Base-by-base conservation (phyloP, 2,797 vertebrate genomes). In the Tachyglossus aculeatus region DNA sequence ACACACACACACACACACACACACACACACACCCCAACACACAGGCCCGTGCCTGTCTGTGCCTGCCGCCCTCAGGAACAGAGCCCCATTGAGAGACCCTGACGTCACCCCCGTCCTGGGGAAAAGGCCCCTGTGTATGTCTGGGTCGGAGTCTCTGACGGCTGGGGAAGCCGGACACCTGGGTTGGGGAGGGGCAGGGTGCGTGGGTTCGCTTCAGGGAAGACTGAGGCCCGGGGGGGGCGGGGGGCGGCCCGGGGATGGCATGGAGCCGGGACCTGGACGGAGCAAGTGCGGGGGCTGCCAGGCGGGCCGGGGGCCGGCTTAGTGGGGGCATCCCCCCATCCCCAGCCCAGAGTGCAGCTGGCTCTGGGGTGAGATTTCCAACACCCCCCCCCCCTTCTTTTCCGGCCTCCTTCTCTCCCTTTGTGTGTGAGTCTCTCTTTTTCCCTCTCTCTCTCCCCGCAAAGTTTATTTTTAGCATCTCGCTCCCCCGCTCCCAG, bases 391-490 rank as follows among this genome's bases (percentile, higher is more conserved):
- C 81, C 77, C 80, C 78, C 78, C 61, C 7, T 9, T 2, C 16
- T 3, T 18, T 11, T 78, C 66, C 51, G 7, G 39, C 31, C 79
- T 72, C 68, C 65, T 34, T 31, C 74, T 71, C 81, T 85, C 76
- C 67, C 85, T 87, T 87, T 87, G 85, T 86, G 85, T 87, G 79
- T 76, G 73, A 71, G 80, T 77, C 81, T 83, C 80, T 86, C 84
- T 83, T 74, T 71, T 76, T 82, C 78, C 73, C 83, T 81, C 74
- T 51, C 40, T 64, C 64, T 52, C 86, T 74, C 76, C 86, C 83
- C 81, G 86, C 82, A 62, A 88, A 90, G 86, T 89, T 91, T 91
- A 91, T 91, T 90, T 90, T 91, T 91, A 91, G 90, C 87, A 78
- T 81, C 76, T 85, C 78, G 80, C 86, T 85, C 81, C 85, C 87